These are phyloP conservation scores for Polylopha cassiicola DNA, from an alignment of 2,888 invertebrate genomes.

Conservation along the genomic window DNA sequence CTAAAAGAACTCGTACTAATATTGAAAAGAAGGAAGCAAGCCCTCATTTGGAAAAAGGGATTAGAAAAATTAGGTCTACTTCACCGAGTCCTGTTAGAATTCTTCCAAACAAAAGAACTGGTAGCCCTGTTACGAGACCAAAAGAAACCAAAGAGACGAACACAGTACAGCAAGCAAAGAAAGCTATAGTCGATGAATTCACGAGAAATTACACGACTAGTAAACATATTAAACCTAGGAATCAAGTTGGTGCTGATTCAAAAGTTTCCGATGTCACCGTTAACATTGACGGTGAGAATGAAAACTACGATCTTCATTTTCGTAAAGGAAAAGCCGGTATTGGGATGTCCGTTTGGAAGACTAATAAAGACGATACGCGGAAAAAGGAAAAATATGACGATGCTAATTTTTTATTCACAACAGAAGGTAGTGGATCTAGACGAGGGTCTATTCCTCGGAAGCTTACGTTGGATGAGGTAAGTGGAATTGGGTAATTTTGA, in stretches of 20 bases:
- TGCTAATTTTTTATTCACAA: conserved; percentile 28
- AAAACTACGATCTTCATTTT: conserved; percentile 48
- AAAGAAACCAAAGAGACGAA: conserved; percentile 31
- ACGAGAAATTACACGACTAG: conserved; percentile 38
- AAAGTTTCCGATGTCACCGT: conserved; percentile 45
- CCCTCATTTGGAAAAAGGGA: no score
- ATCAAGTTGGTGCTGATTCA: conserved; percentile 23
- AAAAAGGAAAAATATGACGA: conserved; percentile 17
- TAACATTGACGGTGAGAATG: conserved; percentile 51
- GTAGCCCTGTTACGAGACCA: conserved; percentile 17
- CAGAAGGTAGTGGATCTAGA: conserved; percentile 24
- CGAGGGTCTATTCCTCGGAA: conserved; percentile 26
- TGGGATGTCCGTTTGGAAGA: conserved; percentile 43
- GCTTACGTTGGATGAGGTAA: conserved; percentile 23
- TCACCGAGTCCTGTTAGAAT: conserved; percentile 2
- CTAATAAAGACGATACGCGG: conserved; percentile 23
- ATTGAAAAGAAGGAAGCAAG: conserved; percentile 14
- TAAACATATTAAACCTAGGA: conserved; percentile 29
- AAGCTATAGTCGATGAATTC: conserved; percentile 45
- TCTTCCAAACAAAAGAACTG: conserved; percentile 9
- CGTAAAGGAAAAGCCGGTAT: conserved; percentile 39
- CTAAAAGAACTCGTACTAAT: no score
- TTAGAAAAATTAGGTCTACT: background rate
- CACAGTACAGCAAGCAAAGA: conserved; percentile 44
- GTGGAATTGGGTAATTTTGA: no score